A percentile compares a stretch with the other conserved stretches of the same genome.
Conservation (phyloP, 2,797 vertebrate genomes). For the Balearica regulorum region DNA sequence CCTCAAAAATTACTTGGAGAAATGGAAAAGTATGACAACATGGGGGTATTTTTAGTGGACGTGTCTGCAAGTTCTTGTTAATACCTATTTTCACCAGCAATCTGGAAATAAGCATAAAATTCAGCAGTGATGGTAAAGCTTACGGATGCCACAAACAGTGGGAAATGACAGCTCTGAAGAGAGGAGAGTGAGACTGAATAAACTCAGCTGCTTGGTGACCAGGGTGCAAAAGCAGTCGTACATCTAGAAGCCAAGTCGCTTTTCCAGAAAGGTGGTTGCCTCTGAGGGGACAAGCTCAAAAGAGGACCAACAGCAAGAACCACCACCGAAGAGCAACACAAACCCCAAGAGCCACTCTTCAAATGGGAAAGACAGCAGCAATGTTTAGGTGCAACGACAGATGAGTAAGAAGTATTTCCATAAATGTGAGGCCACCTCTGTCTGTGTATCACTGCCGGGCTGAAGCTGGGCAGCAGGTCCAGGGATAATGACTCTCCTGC, state of each 20-base stretch:
- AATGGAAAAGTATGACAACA: accelerated
- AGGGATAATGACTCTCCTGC: accelerated
- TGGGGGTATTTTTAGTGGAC: not conserved
- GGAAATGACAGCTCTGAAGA: not conserved
- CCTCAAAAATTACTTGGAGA: not conserved
- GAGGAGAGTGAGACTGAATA: not conserved
- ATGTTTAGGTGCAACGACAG: not conserved
- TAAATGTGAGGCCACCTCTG: not conserved
- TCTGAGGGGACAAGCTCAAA: not conserved
- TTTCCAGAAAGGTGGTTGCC: not conserved
- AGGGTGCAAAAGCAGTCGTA: not conserved
- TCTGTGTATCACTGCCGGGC: not conserved
- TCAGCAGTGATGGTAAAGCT: not conserved
- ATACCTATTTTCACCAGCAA: not conserved
- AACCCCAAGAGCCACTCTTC: accelerated
- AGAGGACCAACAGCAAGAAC: not conserved
- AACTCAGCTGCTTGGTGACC: not conserved
- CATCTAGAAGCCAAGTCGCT: not conserved
- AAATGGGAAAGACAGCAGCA: not conserved
- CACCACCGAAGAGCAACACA: not conserved
- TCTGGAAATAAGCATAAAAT: not conserved
- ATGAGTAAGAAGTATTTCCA: not conserved
- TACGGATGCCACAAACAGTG: not conserved
- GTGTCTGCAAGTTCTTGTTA: not conserved
- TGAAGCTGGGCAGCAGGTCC: not conserved